Conservation (phyloP, 2,888 invertebrate species). For the Dilophus febrilis region DNA sequence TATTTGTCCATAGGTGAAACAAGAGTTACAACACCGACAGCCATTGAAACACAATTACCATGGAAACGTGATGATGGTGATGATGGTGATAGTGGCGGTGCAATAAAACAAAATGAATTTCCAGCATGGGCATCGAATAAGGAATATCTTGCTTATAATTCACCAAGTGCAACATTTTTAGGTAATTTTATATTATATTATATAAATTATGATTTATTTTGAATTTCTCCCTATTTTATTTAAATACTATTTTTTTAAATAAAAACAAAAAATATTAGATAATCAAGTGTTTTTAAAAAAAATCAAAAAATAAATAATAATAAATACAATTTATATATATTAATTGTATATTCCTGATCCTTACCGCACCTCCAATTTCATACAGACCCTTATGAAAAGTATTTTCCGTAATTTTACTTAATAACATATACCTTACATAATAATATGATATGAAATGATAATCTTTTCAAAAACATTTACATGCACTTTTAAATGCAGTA, state of each 20-base stretch:
- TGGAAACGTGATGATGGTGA: constrained; percentile 78
- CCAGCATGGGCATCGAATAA: constrained; percentile 92
- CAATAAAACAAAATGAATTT: constrained; percentile 70
- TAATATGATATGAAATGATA: no score
- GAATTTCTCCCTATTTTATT: constrained; percentile 8
- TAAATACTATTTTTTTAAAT: no score
- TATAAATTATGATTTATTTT: constrained; percentile 7
- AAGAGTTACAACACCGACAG: constrained; percentile 70
- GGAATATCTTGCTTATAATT: constrained; percentile 80
- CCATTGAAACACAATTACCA: constrained; percentile 77
- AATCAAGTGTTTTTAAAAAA: constrained; percentile 3
- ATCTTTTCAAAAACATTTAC: no score
- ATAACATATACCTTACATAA: no score
- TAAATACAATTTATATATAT: background rate
- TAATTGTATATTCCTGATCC: background rate
- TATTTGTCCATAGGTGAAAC: constrained; percentile 42
- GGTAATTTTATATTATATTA: constrained; percentile 39
- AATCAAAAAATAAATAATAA: constrained; percentile 6
- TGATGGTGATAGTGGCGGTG: constrained; percentile 44
- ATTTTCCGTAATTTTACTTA: no score
- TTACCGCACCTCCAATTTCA: no score
- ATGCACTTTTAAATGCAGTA: no score
- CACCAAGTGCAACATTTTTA: constrained; percentile 80
- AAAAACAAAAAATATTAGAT: no score
- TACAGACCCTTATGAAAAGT: no score